Conservation (phyloP, 2,113 vertebrate species). For the Seriola quinqueradiata region DNA sequence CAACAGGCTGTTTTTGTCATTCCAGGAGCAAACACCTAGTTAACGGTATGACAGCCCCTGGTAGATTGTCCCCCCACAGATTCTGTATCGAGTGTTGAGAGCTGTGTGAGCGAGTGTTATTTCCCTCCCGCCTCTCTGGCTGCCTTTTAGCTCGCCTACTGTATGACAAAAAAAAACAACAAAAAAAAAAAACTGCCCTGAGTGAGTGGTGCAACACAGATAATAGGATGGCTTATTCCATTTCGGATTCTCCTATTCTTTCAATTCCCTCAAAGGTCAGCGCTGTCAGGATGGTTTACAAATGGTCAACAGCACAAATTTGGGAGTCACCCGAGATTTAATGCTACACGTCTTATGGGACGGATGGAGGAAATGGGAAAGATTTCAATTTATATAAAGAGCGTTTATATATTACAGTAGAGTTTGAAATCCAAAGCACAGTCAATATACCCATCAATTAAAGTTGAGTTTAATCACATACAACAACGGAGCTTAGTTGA, state of each 20-base stretch:
- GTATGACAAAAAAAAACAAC: background rate
- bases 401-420: background rate
- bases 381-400: background rate
- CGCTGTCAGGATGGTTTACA: background rate
- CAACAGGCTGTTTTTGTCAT: background rate
- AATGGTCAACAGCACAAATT: slow-evolving; percentile 6
- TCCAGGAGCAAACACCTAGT: background rate
- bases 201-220: background rate
- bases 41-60: background rate
- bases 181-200: background rate
- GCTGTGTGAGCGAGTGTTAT: background rate
- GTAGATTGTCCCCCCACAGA: too few relatives aligned
- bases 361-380: background rate
- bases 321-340: background rate
- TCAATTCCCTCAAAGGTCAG: background rate
- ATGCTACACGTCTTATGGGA: background rate
- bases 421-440: background rate
- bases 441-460: too few relatives aligned
- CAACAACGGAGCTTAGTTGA: background rate
- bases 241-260: background rate
- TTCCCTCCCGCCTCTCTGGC: background rate
- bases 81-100: background rate
- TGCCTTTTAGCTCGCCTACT: background rate
- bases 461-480: background rate
- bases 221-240: background rate